Evolutionary conservation across 2,888 invertebrate genomes (phyloP), one percentile per base, ranked within the genome.

Genomic region (Lapara coniferarum): DNA sequence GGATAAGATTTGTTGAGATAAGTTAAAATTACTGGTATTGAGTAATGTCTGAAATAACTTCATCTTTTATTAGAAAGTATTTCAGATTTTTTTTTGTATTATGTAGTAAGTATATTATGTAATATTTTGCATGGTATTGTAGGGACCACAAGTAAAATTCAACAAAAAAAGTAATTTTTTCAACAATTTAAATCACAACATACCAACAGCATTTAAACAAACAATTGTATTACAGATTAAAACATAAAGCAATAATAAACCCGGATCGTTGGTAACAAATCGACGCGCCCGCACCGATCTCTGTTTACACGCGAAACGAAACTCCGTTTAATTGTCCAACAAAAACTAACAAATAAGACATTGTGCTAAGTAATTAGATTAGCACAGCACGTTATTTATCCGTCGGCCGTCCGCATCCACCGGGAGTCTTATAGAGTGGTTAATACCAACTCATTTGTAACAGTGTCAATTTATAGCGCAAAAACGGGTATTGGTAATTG

Each of bases 281-380:
- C 71, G 71, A 19, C 57, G 63, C 55, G 66, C 69, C 51, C 66
- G 68, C 56, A 25, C 46, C 63, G 55, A 68, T 68, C 78, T 78
- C 79, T 88, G 87, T 86, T 86, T 84, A 87, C 88, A 87, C 82
- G 83, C 81, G 81, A 79, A 84, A 81, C 85, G 83, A 81, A 84
- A 79, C 84, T 77, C 78, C 79, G 77, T 82, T 87, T 90, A 90
- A 89, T 91, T 89, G 89, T 86, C 77, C 84, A 87, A 90, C 89
- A 87, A 89, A 85, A 89, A 85, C 81, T 84, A 85, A 89, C 89
- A 89, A 92, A 89, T 90, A 91, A 92, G 92, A 91, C 91, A 88
- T 92, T 90, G 90, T 83, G 89, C 85, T 91, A 92, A 90, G 88
- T 92, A 91, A 92, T 91, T 91, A 91, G 91, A 91, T 92, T 91